phyloP scores from a whole-genome alignment of 2,888 invertebrate species.

The Chironomus tentans region DNA sequence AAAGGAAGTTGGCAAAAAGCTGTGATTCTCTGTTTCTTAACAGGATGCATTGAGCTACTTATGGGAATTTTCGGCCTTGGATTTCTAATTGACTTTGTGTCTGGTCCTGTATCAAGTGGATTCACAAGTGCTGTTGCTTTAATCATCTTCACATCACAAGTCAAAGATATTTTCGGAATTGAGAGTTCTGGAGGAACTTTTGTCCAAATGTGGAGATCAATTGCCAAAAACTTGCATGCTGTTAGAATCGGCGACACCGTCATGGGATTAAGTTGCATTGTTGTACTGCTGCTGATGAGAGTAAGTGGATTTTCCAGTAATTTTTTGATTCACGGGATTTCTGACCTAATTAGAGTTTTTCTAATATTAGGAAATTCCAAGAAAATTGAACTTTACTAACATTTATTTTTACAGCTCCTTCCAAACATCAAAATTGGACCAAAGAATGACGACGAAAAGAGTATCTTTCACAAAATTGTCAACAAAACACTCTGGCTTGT shows the following conservation, averaged over 20 bases:
- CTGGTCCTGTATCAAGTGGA: conserved; percentile 80
- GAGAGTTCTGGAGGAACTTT: conserved; percentile 66
- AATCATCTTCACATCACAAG: conserved; percentile 78
- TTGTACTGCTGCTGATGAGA: conserved; percentile 62
- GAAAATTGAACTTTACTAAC: too few relatives aligned
- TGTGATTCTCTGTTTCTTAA: conserved; percentile 63
- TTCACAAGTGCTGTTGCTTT: conserved; percentile 86
- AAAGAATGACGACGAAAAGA: conserved; percentile 44
- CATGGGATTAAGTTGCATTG: conserved; percentile 66
- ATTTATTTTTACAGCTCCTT: conserved; percentile 45
- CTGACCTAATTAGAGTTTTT: too few relatives aligned
- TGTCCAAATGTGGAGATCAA: conserved; percentile 67
- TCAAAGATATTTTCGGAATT: conserved; percentile 74
- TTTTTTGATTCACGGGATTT: not conserved
- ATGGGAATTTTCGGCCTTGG: conserved; percentile 80
- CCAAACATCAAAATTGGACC: conserved; percentile 56
- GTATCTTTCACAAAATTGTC: conserved; percentile 49
- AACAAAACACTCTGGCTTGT: conserved; percentile 65
- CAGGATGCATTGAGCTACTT: conserved; percentile 63
- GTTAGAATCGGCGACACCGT: conserved; percentile 64
- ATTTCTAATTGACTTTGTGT: conserved; percentile 82
- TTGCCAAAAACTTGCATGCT: conserved; percentile 56
- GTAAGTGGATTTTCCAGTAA: conserved; percentile 43
- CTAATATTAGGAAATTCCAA: too few relatives aligned
- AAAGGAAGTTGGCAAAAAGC: conserved; percentile 55